These are phyloP conservation scores for Iguana delicatissima DNA, from an alignment of 2,797 vertebrate genomes.

Conservation along the genomic window DNA sequence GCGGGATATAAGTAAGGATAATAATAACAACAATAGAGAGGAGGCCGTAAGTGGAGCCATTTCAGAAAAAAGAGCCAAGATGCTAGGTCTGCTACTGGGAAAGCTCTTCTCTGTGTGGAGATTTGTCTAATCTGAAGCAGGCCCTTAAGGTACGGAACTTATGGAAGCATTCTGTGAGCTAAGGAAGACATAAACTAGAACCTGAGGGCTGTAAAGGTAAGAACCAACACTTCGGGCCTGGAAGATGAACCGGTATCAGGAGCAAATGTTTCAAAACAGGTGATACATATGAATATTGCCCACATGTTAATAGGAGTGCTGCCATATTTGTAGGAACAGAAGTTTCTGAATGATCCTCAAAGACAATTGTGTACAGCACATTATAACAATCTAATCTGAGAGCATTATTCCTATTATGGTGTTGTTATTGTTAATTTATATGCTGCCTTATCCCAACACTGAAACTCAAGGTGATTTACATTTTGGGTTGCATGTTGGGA, in stretches of 20 bases:
- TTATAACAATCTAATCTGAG: neutral
- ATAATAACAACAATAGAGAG: neutral
- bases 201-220: neutral
- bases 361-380: neutral
- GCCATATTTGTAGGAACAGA: neutral
- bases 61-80: neutral
- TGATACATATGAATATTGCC: neutral
- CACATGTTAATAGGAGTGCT: neutral
- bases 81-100: neutral
- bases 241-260: neutral
- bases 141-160: neutral
- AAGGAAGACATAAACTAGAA: neutral
- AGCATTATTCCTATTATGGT: no score
- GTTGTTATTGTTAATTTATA: no score
- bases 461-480: no score
- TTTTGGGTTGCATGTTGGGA: no score
- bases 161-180: neutral
- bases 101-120: no score
- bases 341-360: neutral
- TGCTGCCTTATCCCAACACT: no score
- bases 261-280: neutral
- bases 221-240: neutral
- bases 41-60: neutral
- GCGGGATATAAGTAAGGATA: no score
- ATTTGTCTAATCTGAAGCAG: neutral